A percentile compares a stretch with the other conserved stretches of the same genome.
Conservation (phyloP, 2,113 vertebrate species). For the Passer domesticus region DNA sequence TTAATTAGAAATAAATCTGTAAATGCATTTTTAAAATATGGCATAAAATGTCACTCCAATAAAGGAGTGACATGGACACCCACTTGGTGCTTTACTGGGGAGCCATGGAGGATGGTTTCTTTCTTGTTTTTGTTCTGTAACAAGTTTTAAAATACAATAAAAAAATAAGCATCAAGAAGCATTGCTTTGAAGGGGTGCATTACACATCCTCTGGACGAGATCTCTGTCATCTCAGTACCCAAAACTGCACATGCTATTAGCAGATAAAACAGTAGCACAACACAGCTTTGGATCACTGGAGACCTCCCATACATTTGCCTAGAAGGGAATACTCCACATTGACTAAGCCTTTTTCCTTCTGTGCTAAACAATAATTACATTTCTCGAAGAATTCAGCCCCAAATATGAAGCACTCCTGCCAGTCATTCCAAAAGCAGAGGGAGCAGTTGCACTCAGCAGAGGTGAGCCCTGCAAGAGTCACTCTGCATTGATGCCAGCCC, state of each 20-base stretch:
- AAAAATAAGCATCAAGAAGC: slow-evolving; percentile 2
- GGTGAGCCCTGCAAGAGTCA: background rate
- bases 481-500: background rate
- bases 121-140: background rate
- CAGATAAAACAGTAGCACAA: background rate
- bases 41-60: slow-evolving; percentile 8
- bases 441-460: background rate
- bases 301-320: slow-evolving; percentile 18
- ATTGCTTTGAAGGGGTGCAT: slow-evolving; percentile 32
- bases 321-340: background rate
- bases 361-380: background rate
- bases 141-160: slow-evolving; percentile 3
- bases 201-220: background rate
- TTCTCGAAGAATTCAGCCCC: background rate
- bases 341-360: background rate
- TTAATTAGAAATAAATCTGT: slow-evolving; percentile 46
- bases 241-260: background rate
- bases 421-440: background rate
- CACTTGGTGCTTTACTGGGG: background rate
- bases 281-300: background rate
- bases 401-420: background rate
- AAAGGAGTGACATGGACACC: slow-evolving; percentile 7
- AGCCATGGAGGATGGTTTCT: background rate
- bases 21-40: slow-evolving; percentile 42
- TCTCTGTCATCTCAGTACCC: background rate